Evolutionary conservation across 2,797 vertebrate species (phyloP), one percentile per base, ranked within the genome.

Genomic region (Sphaeramia orbicularis): DNA sequence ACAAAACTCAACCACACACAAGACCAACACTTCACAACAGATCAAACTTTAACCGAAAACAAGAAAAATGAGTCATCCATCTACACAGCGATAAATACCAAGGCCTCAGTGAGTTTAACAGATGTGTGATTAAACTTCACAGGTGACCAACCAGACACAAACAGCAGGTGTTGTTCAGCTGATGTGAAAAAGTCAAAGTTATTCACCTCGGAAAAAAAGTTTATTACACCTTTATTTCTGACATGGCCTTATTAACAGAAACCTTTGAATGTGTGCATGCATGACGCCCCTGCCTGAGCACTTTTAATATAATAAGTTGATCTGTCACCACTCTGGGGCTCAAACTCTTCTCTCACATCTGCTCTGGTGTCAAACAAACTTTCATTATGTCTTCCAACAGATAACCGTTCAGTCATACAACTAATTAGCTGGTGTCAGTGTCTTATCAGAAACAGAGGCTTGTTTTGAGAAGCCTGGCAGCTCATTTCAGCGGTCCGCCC

Each of bases 381-480:
- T 57, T 14, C 56, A 59, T 88, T 86, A 86, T 86, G 76, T 76
- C 58, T 57, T 48, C 55, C 52, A 43, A 48, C 37, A 78, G 37
- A 71, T 38, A 55, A 76, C 47, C 14, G 3, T 68, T 65, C 61
- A 75, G 76, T 90, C 85, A 78, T 41, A 30, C 15, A 52, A 74
- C 66, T 93, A 90, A 93, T 92, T 85, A 92, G 69, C 63, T 49
- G 24, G 71, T 85, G 90, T 92, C 90, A 90, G 85, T 73, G 68
- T 84, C 86, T 92, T 88, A 91, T 92, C 91, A 76, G 64, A 77
- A 62, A 79, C 49, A 74, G 80, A 71, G 78, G 75, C 65, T 89
- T 93, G 89, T 92, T 94, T 90, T 70, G 44, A 94, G 76, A 92
- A 74, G 80, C 69, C 62, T 87, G 83, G 83, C 84, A 83, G 86